These are phyloP conservation scores for Psettodes erumei DNA, from an alignment of 2,113 vertebrate species.

Conservation along the genomic window DNA sequence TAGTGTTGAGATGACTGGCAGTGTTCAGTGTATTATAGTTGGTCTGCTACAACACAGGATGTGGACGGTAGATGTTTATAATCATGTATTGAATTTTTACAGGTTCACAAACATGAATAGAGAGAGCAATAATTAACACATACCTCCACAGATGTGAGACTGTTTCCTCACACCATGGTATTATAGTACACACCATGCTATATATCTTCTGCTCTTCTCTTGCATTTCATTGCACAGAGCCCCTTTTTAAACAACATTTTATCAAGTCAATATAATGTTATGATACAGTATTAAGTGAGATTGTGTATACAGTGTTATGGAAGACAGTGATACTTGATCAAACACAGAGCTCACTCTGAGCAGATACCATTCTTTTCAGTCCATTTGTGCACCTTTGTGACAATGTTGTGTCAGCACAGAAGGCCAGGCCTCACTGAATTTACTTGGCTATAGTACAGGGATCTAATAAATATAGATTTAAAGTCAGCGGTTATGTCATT, in stretches of 20 bases:
- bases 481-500: too few species aligned
- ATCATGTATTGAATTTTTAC: too few species aligned
- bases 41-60: background rate
- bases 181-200: too few species aligned
- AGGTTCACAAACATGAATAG: too few species aligned
- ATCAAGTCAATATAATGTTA: background rate
- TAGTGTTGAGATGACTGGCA: background rate
- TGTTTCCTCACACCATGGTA: too few species aligned
- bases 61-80: background rate
- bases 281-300: background rate
- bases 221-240: too few species aligned
- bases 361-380: too few species aligned
- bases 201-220: too few species aligned
- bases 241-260: background rate
- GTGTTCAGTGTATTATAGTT: background rate
- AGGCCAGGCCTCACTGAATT: background rate
- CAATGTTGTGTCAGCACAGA: too few species aligned
- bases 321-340: background rate
- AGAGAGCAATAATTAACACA: too few species aligned
- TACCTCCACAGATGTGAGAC: too few species aligned
- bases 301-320: background rate
- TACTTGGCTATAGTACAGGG: background rate
- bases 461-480: background rate
- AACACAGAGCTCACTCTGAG: background rate
- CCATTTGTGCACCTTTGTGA: too few species aligned